Conservation (phyloP, 2,888 invertebrate species). For the Barypeithes pellucidus region DNA sequence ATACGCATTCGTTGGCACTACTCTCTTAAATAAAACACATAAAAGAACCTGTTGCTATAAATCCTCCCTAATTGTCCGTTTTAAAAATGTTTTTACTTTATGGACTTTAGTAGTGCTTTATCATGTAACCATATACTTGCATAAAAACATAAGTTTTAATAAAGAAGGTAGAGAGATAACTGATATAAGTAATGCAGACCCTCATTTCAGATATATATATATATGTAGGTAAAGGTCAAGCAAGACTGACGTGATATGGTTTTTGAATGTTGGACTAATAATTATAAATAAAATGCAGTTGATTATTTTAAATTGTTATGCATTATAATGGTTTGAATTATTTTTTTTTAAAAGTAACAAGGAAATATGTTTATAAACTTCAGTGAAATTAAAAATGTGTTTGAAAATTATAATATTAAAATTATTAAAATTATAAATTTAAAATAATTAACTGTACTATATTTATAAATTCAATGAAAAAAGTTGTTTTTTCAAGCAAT, state of each 20-base stretch:
- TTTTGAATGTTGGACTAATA: too few relatives aligned
- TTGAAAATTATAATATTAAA: too few relatives aligned
- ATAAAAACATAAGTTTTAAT: slow-evolving; percentile 41
- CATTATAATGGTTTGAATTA: not conserved
- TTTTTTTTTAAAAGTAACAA: not conserved
- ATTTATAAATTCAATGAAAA: too few relatives aligned
- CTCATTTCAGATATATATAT: slow-evolving; percentile 35
- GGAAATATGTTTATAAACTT: too few relatives aligned
- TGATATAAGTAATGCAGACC: slow-evolving; percentile 28
- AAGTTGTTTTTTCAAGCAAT: too few relatives aligned
- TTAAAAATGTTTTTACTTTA: slow-evolving; percentile 34
- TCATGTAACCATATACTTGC: slow-evolving; percentile 41
- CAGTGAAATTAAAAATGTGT: too few relatives aligned
- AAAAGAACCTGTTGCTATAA: not conserved
- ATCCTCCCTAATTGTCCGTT: slow-evolving; percentile 18
- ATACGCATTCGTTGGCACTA: too few relatives aligned
- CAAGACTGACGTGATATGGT: not conserved
- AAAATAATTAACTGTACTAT: too few relatives aligned
- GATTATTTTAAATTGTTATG: too few relatives aligned
- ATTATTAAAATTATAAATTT: too few relatives aligned
- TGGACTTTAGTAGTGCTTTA: slow-evolving; percentile 29
- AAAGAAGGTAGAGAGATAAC: slow-evolving; percentile 36
- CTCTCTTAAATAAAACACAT: too few relatives aligned
- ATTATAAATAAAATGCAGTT: too few relatives aligned
- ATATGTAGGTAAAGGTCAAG: slow-evolving; percentile 28